Conservation (phyloP, 2,888 invertebrate species). For the Aspidapion aeneum region DNA sequence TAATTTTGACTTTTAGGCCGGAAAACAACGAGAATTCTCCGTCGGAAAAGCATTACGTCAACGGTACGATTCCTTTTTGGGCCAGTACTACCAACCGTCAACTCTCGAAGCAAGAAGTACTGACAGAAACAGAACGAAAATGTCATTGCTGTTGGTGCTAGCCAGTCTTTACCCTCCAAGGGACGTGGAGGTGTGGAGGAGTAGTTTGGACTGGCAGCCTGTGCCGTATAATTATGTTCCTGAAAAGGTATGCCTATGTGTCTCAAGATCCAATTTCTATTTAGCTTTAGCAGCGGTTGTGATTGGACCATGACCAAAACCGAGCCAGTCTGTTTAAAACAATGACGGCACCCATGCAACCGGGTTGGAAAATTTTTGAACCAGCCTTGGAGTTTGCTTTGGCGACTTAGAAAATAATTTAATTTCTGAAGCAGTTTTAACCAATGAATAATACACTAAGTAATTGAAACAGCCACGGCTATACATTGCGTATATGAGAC, state of each 20-base stretch:
- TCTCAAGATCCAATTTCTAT: too few species aligned
- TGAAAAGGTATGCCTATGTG: conserved; percentile 16
- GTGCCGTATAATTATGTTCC: conserved; percentile 63
- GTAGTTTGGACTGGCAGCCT: conserved; percentile 66
- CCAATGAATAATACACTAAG: too few species aligned
- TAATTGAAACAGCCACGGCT: too few species aligned
- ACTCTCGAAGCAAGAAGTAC: conserved; percentile 61
- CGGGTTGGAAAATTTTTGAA: too few species aligned
- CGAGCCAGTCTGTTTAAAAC: too few species aligned
- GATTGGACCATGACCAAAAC: too few species aligned
- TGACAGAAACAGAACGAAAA: conserved; percentile 66
- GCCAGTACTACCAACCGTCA: conserved; percentile 53
- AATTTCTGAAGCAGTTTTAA: too few species aligned
- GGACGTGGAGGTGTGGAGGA: conserved; percentile 55
- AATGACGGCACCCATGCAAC: too few species aligned
- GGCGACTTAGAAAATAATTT: too few species aligned
- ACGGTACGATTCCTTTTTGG: conserved; percentile 59
- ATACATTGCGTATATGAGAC: too few species aligned
- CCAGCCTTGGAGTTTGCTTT: too few species aligned
- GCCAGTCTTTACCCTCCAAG: conserved; percentile 65
- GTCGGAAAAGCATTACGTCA: conserved; percentile 59
- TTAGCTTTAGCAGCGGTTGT: too few species aligned
- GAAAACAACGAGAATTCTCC: conserved; percentile 46
- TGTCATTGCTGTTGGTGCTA: conserved; percentile 63
- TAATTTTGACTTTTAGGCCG: conserved; percentile 36